Evolutionary conservation across 92 coral and sea anemone genomes (phyloP), one percentile per base, ranked within the genome.

Genomic region (Pocillopora grandis): DNA sequence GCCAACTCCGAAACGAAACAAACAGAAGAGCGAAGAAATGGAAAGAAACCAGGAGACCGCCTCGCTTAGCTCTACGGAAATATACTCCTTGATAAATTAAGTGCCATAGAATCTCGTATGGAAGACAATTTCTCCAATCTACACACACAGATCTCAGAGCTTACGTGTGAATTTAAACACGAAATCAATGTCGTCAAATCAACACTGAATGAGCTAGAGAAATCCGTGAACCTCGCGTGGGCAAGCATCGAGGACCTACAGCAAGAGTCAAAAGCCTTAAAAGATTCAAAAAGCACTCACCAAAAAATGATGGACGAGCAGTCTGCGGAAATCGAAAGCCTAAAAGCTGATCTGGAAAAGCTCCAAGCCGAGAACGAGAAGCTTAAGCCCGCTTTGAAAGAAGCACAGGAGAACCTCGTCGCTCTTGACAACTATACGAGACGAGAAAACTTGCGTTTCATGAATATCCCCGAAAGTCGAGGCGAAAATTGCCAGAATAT

Each of bases 251-350:
- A 31, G 73, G 73, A 68, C 48, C 42, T 68, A 68, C 73, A 68
- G 73, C 13, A 21, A 68, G 73, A 68, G 13, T 21, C 73, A 5
- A 68, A 68, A 68, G 73, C 73, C 10, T 18, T 68, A 12, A 68
- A 68, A 68, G 73, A 68, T 23, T 68, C 73, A 10, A 68, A 68
- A 68, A 68, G 73, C 73, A 3, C 73, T 21, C 73, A 23, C 12
- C 37, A 35, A 23, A 21, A 68, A 68, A 23, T 23, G 19, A 21
- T 23, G 13, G 49, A 68, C 12, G 16, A 68, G 42, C 37, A 68
- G 23, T 23, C 23, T 23, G 23, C 23, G 23, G 23, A 23, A 23
- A 23, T 23, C 23, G 0, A 23, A 23, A 23, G 8, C 49, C 73
- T 68, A 23, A 23, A 68, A 13, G 73, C 73, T 10, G 48, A 68